A percentile compares a stretch with the other conserved stretches of the same genome.
phyloP scores from a whole-genome alignment of 2,888 invertebrate genomes.

The Tachina lurida region DNA sequence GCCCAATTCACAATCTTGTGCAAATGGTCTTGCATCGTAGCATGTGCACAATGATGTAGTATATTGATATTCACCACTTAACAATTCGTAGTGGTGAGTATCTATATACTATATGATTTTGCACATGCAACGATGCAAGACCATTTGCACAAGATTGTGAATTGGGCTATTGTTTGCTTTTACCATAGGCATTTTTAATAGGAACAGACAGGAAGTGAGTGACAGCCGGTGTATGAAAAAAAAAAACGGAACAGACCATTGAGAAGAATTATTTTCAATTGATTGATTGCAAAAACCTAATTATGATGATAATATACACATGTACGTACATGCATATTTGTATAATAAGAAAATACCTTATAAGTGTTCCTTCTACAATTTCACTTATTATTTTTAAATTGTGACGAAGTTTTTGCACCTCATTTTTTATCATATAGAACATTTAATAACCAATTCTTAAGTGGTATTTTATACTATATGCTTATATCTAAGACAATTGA shows the following conservation, averaged over 20 bases:
- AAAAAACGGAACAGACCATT: slow-evolving; percentile 26
- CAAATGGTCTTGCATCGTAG: too few relatives aligned
- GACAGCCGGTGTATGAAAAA: background rate
- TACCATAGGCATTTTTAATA: background rate
- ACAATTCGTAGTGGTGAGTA: too few relatives aligned
- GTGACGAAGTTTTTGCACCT: slow-evolving; percentile 1
- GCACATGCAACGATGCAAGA: too few relatives aligned
- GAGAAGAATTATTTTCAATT: slow-evolving; percentile 25
- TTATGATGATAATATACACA: slow-evolving; percentile 17
- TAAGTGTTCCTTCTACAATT: background rate
- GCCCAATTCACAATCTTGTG: too few relatives aligned
- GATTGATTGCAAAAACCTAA: slow-evolving; percentile 6
- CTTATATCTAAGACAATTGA: slow-evolving; percentile 16
- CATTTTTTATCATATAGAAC: background rate
- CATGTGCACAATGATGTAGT: too few relatives aligned
- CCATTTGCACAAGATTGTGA: too few relatives aligned
- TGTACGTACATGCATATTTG: background rate
- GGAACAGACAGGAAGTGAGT: slow-evolving; percentile 3
- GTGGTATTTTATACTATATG: slow-evolving; percentile 8
- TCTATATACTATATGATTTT: too few relatives aligned
- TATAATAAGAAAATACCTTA: background rate
- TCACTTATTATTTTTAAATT: slow-evolving; percentile 25
- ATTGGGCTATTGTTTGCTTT: too few relatives aligned
- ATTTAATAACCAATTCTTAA: slow-evolving; percentile 25
- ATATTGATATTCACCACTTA: too few relatives aligned